Percentiles rank a stretch among this genome's conserved stretches.
Conservation (phyloP, 2,113 vertebrate genomes). For the Taurulus bubalis region DNA sequence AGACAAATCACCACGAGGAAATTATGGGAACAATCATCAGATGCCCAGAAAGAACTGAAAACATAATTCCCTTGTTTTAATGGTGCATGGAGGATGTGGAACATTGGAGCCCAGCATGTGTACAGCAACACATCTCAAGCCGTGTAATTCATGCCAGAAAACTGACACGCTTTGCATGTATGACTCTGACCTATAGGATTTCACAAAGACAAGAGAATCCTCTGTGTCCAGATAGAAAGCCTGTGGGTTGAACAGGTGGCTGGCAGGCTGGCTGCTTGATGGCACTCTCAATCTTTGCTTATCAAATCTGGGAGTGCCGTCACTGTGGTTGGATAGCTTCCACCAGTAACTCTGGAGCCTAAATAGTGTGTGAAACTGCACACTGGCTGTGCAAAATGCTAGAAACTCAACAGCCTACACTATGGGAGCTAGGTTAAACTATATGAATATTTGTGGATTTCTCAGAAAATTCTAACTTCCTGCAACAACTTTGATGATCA, state of each 20-base stretch:
- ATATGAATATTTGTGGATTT: background rate
- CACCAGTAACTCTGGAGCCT: background rate
- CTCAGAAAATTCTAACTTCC: background rate
- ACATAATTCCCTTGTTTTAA: slow-evolving; percentile 72
- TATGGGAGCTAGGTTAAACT: background rate
- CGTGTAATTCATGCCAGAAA: slow-evolving; percentile 67
- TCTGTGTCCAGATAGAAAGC: slow-evolving; percentile 50
- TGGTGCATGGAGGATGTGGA: slow-evolving; percentile 68
- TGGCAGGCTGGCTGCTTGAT: slow-evolving; percentile 38
- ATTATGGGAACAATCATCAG: slow-evolving; percentile 63
- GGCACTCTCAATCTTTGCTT: slow-evolving; percentile 65
- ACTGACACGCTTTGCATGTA: slow-evolving; percentile 58
- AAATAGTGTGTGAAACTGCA: slow-evolving; percentile 12
- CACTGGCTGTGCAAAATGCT: background rate
- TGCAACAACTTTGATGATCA: background rate
- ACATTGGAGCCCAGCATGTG: slow-evolving; percentile 53
- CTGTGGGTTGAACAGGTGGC: slow-evolving; percentile 69
- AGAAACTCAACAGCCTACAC: background rate
- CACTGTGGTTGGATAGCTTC: slow-evolving; percentile 50
- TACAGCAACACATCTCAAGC: slow-evolving; percentile 50
- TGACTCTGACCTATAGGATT: slow-evolving; percentile 66
- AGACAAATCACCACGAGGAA: slow-evolving; percentile 15
- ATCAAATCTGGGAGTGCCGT: slow-evolving; percentile 71
- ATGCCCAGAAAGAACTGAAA: slow-evolving; percentile 57
- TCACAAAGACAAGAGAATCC: slow-evolving; percentile 69